Conservation (phyloP, 2,113 vertebrate species). For the Platysteira castanea region DNA sequence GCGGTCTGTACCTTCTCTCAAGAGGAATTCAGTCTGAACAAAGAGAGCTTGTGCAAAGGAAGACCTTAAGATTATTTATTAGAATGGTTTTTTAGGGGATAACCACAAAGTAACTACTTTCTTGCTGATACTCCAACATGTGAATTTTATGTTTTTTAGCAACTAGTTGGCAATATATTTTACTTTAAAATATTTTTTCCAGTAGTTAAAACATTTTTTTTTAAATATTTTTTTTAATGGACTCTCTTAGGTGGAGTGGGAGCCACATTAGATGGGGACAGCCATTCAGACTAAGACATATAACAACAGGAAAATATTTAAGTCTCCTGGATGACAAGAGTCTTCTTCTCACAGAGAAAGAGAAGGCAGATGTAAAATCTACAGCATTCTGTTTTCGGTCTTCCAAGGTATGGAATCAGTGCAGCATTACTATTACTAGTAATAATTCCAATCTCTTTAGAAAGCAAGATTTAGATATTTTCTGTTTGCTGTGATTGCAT, state of each 20-base stretch:
- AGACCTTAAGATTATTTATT: not conserved
- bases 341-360: conserved; percentile 90
- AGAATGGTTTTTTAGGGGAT: not conserved
- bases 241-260: conserved; percentile 87
- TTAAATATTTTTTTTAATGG: not conserved
- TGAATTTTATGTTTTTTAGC: not conserved
- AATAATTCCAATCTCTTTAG: not conserved
- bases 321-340: conserved; percentile 89
- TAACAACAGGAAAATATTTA: conserved; percentile 95
- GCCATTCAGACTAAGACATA: conserved; percentile 89
- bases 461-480: not conserved
- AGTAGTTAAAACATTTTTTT: not conserved
- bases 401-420: conserved; percentile 82
- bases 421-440: not conserved
- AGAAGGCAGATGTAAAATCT: conserved; percentile 90
- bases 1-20: not conserved
- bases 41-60: not conserved
- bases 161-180: not conserved
- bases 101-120: not conserved
- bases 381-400: conserved; percentile 94
- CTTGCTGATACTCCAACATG: not conserved
- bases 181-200: not conserved
- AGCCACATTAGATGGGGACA: conserved; percentile 96
- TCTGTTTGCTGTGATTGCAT: not conserved
- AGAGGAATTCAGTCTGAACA: not conserved